Conservation (phyloP, 1,140 invertebrate species). For the Drosophila prosaltans region DNA sequence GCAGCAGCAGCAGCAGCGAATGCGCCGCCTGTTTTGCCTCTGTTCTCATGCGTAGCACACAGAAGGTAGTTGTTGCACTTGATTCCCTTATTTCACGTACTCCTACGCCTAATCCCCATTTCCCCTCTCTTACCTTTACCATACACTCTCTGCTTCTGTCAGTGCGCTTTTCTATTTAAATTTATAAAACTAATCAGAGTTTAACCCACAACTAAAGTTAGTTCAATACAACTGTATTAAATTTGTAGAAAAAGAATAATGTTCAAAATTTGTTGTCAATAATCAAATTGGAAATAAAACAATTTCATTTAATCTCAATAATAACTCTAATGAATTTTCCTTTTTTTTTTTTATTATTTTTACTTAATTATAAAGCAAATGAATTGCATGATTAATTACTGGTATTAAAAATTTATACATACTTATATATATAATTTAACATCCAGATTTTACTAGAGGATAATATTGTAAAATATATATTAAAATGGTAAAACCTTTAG, state of each 20-base stretch:
- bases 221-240: slow-evolving; percentile 48
- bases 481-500: neutral
- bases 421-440: slow-evolving; percentile 5
- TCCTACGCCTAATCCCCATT: neutral
- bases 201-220: slow-evolving; percentile 67
- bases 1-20: slow-evolving; percentile 40
- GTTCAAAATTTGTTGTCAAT: slow-evolving; percentile 57
- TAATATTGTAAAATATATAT: neutral
- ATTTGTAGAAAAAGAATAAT: slow-evolving; percentile 42
- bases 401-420: neutral
- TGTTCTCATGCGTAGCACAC: slow-evolving; percentile 39
- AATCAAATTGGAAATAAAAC: slow-evolving; percentile 73
- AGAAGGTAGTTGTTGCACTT: slow-evolving; percentile 56
- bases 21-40: slow-evolving; percentile 53
- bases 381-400: slow-evolving; percentile 7
- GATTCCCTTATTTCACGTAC: slow-evolving; percentile 21
- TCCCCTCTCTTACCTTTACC: slow-evolving; percentile 41
- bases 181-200: slow-evolving; percentile 58
- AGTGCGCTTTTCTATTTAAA: slow-evolving; percentile 65
- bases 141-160: slow-evolving; percentile 46
- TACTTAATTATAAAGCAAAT: slow-evolving; percentile 17
- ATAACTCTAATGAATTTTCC: slow-evolving; percentile 65
- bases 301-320: slow-evolving; percentile 36
- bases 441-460: neutral
- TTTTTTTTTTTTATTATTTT: slow-evolving; percentile 21